phyloP scores from a whole-genome alignment of 2,797 vertebrate genomes.

The Coranthus polyacanthus region DNA sequence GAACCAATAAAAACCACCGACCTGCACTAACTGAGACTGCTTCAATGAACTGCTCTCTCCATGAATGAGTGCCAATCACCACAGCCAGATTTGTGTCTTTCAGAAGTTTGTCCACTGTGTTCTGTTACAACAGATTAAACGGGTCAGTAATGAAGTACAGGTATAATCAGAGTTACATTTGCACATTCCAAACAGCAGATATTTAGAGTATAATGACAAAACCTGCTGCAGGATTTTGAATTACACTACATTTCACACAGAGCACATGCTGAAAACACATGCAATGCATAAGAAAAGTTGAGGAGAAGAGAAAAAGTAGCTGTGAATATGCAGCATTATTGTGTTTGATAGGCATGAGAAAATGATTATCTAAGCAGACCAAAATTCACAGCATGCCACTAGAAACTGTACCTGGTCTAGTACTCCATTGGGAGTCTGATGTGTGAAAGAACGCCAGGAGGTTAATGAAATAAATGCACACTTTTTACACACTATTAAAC shows the following conservation, averaged over 20 bases:
- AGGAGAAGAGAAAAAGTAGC: neutral
- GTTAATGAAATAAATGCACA: constrained; percentile 34
- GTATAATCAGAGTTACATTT: neutral
- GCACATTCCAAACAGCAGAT: neutral
- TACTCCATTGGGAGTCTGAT: constrained; percentile 83
- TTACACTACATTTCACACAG: constrained; percentile 5
- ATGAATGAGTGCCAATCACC: constrained; percentile 92
- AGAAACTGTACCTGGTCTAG: constrained; percentile 82
- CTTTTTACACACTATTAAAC: too few relatives aligned
- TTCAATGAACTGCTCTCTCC: constrained; percentile 94
- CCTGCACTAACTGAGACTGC: constrained; percentile 94
- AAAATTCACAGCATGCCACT: constrained; percentile 57
- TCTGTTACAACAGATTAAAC: constrained; percentile 78
- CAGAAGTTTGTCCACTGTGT: constrained; percentile 92
- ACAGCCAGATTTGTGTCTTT: constrained; percentile 92
- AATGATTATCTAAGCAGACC: constrained; percentile 18
- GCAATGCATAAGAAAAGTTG: neutral
- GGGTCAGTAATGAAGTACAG: constrained; percentile 19
- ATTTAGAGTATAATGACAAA: neutral
- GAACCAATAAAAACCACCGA: constrained; percentile 48
- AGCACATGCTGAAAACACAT: constrained; percentile 21
- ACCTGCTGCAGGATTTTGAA: neutral
- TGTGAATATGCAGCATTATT: neutral
- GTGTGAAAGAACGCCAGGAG: constrained; percentile 32
- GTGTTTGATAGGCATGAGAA: constrained; percentile 3